These are phyloP conservation scores for Formica selysi DNA, from an alignment of 1,140 invertebrate genomes.

Conservation along the genomic window DNA sequence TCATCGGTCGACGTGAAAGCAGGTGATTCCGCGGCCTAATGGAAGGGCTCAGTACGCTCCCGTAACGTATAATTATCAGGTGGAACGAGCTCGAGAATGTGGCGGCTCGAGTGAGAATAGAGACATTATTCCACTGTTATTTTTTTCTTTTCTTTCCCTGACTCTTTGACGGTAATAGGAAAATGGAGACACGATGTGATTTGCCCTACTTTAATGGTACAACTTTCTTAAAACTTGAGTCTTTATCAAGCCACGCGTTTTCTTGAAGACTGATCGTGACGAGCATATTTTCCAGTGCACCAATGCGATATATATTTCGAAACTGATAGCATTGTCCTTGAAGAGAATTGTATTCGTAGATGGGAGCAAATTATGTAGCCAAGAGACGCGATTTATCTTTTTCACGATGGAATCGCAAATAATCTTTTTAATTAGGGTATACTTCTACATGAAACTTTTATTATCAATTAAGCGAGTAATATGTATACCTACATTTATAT, in stretches of 20 bases:
- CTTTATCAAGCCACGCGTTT: conserved; percentile 21
- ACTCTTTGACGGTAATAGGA: conserved; percentile 46
- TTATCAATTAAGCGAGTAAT: conserved; percentile 13
- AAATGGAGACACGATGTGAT: conserved; percentile 40
- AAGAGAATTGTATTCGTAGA: conserved; percentile 1
- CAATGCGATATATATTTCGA: conserved; percentile 23
- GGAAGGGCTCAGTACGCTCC: conserved; percentile 77
- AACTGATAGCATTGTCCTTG: conserved; percentile 31
- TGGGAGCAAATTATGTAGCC: background rate
- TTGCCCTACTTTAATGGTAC: conserved; percentile 26
- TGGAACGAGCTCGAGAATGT: conserved; percentile 79
- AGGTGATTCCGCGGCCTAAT: conserved; percentile 78
- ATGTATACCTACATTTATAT: background rate
- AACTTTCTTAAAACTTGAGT: conserved; percentile 26
- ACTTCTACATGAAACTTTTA: background rate
- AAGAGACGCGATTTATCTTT: conserved; percentile 7
- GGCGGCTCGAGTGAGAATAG: conserved; percentile 77
- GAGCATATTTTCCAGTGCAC: background rate
- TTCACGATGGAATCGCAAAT: conserved; percentile 18
- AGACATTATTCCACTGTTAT: conserved; percentile 80
- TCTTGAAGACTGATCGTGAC: background rate
- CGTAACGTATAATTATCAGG: conserved; percentile 81
- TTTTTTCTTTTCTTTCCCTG: conserved; percentile 66
- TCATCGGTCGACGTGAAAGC: conserved; percentile 73
- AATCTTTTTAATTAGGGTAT: conserved; percentile 35